Conservation (phyloP, 2,113 vertebrate genomes). For the Seriola dumerili region DNA sequence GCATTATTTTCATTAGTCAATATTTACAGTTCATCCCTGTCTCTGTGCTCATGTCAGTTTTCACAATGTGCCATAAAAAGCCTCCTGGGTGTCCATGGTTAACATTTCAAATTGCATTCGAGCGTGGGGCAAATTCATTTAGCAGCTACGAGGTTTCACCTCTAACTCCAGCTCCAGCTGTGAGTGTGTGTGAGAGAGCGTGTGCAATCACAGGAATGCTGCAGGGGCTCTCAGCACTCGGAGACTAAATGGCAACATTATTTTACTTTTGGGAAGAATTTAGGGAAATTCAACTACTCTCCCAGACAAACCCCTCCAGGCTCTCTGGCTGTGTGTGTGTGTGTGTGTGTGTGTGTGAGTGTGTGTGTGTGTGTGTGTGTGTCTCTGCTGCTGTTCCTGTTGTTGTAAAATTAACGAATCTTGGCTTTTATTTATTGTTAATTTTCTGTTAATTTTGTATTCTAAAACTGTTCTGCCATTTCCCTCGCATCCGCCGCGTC, state of each 20-base stretch:
- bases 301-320: conserved; percentile 43
- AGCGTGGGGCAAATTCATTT: conserved; percentile 49
- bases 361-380: conserved; percentile 2
- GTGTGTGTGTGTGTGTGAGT: conserved; percentile 10
- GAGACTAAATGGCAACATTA: conserved; percentile 64
- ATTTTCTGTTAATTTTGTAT: conserved; percentile 40
- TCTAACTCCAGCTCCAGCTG: conserved; percentile 43
- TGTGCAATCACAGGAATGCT: conserved; percentile 47
- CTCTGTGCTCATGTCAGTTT: conserved; percentile 11
- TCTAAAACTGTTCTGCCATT: conserved; percentile 24
- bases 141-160: conserved; percentile 58
- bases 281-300: conserved; percentile 56
- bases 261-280: conserved; percentile 68
- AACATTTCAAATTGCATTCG: conserved; percentile 51
- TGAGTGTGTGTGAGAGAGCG: conserved; percentile 13
- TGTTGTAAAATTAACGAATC: conserved; percentile 3
- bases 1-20: background rate
- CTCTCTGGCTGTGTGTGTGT: conserved; percentile 7
- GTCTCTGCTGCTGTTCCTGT: background rate
- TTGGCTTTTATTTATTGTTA: conserved; percentile 32
- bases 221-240: conserved; percentile 42
- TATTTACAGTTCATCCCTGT: background rate
- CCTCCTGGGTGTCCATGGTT: conserved; percentile 35
- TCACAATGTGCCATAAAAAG: conserved; percentile 19
- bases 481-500: background rate